phyloP scores from a whole-genome alignment of 1,140 invertebrate genomes.

The Triops longicaudatus region DNA sequence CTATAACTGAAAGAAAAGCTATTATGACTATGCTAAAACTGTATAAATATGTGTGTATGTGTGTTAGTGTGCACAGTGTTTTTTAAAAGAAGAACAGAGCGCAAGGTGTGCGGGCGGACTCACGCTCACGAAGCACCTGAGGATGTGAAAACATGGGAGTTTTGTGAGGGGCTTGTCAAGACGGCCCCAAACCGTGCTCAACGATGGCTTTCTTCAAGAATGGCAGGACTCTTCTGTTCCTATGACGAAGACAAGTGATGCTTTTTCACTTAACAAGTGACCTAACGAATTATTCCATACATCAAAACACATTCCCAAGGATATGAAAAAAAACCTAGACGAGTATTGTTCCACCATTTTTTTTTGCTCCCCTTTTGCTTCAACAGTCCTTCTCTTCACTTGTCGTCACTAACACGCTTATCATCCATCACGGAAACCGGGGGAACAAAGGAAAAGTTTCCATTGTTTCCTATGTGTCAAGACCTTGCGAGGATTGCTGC shows the following conservation, averaged over 20 bases:
- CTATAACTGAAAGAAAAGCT: background rate
- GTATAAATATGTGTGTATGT: background rate
- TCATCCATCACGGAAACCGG: background rate
- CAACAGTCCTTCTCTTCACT: background rate
- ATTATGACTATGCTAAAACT: background rate
- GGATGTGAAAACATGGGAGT: conserved; percentile 8
- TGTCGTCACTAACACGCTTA: background rate
- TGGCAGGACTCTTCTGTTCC: background rate
- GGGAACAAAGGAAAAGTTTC: background rate
- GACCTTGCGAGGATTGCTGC: background rate
- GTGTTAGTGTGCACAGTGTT: background rate
- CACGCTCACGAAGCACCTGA: conserved; percentile 8
- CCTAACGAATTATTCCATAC: background rate
- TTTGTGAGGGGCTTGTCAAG: conserved; percentile 6
- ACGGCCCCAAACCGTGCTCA: background rate
- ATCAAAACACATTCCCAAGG: background rate
- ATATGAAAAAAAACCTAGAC: background rate
- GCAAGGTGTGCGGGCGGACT: conserved; percentile 9
- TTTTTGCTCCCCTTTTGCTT: background rate
- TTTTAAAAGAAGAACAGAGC: background rate
- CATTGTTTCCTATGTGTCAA: background rate
- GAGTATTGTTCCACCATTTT: background rate
- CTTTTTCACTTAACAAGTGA: background rate
- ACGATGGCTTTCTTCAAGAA: background rate
- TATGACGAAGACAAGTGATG: conserved; percentile 2